phyloP scores from a whole-genome alignment of 2,797 vertebrate species.

The Sebastes paucispinis region DNA sequence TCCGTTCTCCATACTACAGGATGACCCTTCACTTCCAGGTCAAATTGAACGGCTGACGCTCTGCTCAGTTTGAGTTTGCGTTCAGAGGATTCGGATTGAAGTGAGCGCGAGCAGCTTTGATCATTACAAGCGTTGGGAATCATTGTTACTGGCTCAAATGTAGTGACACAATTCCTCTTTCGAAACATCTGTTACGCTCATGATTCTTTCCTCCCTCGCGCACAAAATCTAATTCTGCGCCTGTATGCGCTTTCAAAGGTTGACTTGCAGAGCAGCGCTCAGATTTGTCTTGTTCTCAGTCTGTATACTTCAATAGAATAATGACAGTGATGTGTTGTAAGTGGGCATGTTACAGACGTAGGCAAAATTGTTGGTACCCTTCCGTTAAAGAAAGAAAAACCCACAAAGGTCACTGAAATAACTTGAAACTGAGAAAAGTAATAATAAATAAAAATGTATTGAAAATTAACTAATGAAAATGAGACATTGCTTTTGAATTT shows the following conservation, averaged over 20 bases:
- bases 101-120: background rate
- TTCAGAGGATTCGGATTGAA: background rate
- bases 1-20: background rate
- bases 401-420: no score
- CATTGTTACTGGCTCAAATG: background rate
- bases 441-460: no score
- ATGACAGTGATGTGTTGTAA: conserved; percentile 15
- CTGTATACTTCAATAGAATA: background rate
- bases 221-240: background rate
- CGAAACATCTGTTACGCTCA: background rate
- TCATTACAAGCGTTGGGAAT: background rate
- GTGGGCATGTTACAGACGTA: background rate
- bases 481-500: no score
- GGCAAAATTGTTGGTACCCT: no score
- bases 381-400: no score
- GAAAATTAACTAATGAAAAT: no score
- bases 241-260: background rate
- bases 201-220: background rate
- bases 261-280: background rate
- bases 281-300: background rate
- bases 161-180: background rate
- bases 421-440: no score
- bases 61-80: background rate
- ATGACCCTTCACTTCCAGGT: background rate
- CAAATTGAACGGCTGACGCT: background rate